Base-by-base conservation (phyloP, 1,140 invertebrate species). In the Zaprionus taronus region DNA sequence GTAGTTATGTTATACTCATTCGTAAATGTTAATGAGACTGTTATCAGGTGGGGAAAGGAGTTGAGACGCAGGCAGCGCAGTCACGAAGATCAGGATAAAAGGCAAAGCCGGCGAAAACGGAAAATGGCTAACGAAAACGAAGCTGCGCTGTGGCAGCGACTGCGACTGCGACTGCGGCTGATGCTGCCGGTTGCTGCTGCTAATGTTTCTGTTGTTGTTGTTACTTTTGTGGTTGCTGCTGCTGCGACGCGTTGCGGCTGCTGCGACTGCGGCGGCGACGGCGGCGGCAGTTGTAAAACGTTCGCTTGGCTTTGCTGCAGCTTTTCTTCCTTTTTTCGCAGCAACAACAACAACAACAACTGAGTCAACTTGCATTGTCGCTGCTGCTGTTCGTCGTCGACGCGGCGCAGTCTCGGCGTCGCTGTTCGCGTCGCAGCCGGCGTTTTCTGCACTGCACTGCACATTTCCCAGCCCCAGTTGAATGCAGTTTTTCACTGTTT, bases 221-320 rank as follows among this genome's bases (percentile, higher is more conserved):
- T 17, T 47, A 17, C 41, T 47, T 17, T 17, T 47, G n/a, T n/a
- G 41, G n/a, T 47, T 64, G 68, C 38, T 57, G 24, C 26, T 22
- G 26, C 47, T 51, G 47, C 31, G 28, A 31, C 63, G 73, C 53
- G 9, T 11, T 64, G 68, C 31, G 65, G 15, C 26, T 22, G 26
- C 11, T 24, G 47, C 20, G 17, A 12, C 44, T 2, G 47, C 17
- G 9, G 20, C 80, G 75, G 65, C 47, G 17, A 12, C 44, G 7
- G 47, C 20, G 9, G 11, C 80, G 75, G 65, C 80, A 79, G 68
- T 81, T 82, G 81, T 84, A 83, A 84, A 83, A 78, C 61, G 81
- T 75, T 85, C 81, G 79, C 66, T 77, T 69, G 36, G 20, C 56
- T 69, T 26, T 71, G 58, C 58, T 75, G 36, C 38, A 34, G 36